Evolutionary conservation across 1,140 invertebrate species (phyloP).

Genomic region (Aphelenchoides besseyi): DNA sequence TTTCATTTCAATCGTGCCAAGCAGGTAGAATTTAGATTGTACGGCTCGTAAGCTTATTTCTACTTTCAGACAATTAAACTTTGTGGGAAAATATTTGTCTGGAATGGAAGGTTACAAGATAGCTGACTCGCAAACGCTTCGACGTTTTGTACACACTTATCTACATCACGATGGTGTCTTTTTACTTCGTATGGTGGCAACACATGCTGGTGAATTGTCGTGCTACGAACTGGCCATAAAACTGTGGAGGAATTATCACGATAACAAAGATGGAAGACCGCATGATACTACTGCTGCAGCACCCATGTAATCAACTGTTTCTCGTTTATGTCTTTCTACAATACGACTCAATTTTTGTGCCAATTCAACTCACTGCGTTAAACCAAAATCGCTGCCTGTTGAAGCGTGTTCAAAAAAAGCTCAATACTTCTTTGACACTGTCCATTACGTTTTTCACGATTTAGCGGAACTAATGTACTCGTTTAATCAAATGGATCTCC

Average conservation of each 20-base stretch:
- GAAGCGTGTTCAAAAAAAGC: slow-evolving; percentile 5
- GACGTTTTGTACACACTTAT: slow-evolving; percentile 62
- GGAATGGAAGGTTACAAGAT: slow-evolving; percentile 63
- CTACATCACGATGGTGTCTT: slow-evolving; percentile 61
- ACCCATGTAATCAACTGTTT: neutral
- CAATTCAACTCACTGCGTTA: slow-evolving; percentile 3
- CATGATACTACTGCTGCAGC: slow-evolving; percentile 47
- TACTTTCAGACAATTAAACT: slow-evolving; percentile 61
- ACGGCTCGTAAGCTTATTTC: neutral
- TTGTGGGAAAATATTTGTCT: slow-evolving; percentile 62
- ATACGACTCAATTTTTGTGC: neutral
- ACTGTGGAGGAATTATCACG: slow-evolving; percentile 60
- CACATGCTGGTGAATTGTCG: slow-evolving; percentile 60
- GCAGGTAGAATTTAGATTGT: slow-evolving; percentile 43
- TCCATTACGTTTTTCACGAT: too few species aligned
- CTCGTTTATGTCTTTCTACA: neutral
- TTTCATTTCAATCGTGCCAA: slow-evolving; percentile 61
- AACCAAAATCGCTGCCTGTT: neutral
- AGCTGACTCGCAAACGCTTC: slow-evolving; percentile 61
- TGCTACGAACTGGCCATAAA: slow-evolving; percentile 62
- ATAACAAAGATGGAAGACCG: slow-evolving; percentile 63
- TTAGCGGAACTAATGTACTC: too few species aligned
- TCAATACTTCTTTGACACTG: too few species aligned
- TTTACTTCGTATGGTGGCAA: slow-evolving; percentile 61
- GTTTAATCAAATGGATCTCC: too few species aligned